Conservation (phyloP, 2,888 invertebrate species). For the Thymelicus lineola region DNA sequence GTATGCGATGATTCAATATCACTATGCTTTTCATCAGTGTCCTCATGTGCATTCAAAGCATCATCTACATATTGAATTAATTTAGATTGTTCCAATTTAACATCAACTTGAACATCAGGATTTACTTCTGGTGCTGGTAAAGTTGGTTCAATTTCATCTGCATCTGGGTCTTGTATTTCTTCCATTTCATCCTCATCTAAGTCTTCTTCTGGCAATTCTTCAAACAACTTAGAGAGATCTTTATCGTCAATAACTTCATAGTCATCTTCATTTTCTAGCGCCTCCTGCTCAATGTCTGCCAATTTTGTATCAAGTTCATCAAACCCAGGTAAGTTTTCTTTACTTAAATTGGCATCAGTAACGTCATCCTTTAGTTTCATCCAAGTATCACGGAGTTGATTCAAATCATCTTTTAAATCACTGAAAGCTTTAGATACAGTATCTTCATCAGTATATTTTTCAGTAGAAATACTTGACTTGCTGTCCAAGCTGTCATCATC, state of each 20-base stretch:
- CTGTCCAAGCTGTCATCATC: slow-evolving; percentile 45
- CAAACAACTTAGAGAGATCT: slow-evolving; percentile 41
- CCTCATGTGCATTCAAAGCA: slow-evolving; percentile 50
- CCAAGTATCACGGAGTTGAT: slow-evolving; percentile 59
- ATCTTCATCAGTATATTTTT: slow-evolving; percentile 51
- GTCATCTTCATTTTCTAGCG: slow-evolving; percentile 34
- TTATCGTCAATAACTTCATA: slow-evolving; percentile 46
- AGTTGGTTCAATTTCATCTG: slow-evolving; percentile 10
- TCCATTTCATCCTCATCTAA: slow-evolving; percentile 38
- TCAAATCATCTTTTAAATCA: slow-evolving; percentile 63
- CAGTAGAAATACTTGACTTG: neutral
- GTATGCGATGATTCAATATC: slow-evolving; percentile 3
- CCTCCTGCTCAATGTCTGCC: slow-evolving; percentile 5
- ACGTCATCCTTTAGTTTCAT: slow-evolving; percentile 54
- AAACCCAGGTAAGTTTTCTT: slow-evolving; percentile 35
- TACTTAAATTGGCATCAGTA: slow-evolving; percentile 36
- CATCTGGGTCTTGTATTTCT: slow-evolving; percentile 33
- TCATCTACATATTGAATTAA: slow-evolving; percentile 55
- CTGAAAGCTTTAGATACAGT: slow-evolving; percentile 55
- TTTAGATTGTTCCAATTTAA: slow-evolving; percentile 28
- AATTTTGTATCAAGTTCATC: slow-evolving; percentile 35
- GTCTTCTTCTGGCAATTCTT: slow-evolving; percentile 16
- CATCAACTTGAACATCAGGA: neutral
- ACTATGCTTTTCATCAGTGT: slow-evolving; percentile 35
- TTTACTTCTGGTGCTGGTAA: neutral